These are phyloP conservation scores for Hemicrepidius hirtus DNA, from an alignment of 2,888 invertebrate species.

Conservation along the genomic window DNA sequence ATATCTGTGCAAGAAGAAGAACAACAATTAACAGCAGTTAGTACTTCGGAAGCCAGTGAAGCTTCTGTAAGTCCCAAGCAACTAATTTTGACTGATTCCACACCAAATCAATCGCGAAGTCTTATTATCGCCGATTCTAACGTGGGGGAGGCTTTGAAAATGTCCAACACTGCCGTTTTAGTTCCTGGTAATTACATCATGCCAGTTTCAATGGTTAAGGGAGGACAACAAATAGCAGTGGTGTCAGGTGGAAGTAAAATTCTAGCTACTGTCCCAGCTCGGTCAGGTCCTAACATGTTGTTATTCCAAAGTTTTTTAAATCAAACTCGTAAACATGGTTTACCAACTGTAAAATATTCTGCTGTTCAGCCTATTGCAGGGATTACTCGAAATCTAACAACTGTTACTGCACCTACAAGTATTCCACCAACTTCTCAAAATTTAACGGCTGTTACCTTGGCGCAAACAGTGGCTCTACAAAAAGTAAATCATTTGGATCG, in stretches of 20 bases:
- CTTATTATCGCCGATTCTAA: slow-evolving; percentile 76
- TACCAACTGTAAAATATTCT: slow-evolving; percentile 76
- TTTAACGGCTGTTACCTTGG: slow-evolving; percentile 67
- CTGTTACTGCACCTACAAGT: slow-evolving; percentile 70
- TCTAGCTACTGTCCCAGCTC: slow-evolving; percentile 73
- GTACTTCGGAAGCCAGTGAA: slow-evolving; percentile 71
- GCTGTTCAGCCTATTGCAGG: slow-evolving; percentile 70
- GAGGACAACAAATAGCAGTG: slow-evolving; percentile 83
- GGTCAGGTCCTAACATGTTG: slow-evolving; percentile 77
- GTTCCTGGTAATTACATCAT: slow-evolving; percentile 84
- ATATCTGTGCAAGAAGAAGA: slow-evolving; percentile 76
- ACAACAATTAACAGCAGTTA: slow-evolving; percentile 72
- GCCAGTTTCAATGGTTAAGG: slow-evolving; percentile 83
- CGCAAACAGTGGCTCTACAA: slow-evolving; percentile 69
- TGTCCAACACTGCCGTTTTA: slow-evolving; percentile 79
- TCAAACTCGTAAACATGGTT: slow-evolving; percentile 76
- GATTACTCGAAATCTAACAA: slow-evolving; percentile 65
- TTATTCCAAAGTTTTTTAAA: slow-evolving; percentile 81
- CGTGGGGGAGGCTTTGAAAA: slow-evolving; percentile 79
- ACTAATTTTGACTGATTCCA: slow-evolving; percentile 67
- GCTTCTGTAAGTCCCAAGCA: slow-evolving; percentile 64
- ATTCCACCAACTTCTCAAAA: slow-evolving; percentile 69
- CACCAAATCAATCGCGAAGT: slow-evolving; percentile 73
- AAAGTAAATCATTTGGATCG: slow-evolving; percentile 68
- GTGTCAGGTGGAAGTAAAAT: slow-evolving; percentile 81